Evolutionary conservation across 2,888 invertebrate genomes (phyloP), one percentile per base, ranked within the genome.

Genomic region (Diarsia dahlii): DNA sequence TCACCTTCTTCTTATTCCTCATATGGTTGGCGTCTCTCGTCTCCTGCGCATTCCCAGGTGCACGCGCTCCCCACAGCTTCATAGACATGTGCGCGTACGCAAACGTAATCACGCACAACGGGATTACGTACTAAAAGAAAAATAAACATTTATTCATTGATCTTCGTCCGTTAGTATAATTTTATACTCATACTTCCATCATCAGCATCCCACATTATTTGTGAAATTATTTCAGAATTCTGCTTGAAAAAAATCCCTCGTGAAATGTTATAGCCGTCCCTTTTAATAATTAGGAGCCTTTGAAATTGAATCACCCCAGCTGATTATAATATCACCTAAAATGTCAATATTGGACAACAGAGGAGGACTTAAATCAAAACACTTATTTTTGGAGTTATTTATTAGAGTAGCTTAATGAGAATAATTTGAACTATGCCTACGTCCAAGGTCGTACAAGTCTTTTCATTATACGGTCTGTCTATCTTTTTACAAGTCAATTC

Each of bases 1-100:
- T 89, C 93, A 98, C 98, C 97, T 98, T 98, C 90, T 98, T 98
- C 92, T 98, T 98, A 91, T 99, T 99, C 88, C 97, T 97, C 94
- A 98, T 97, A 76, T 98, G 97, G 74, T 97, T 97, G n/a, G 98
- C 98, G 89, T 98, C 98, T 45, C 98, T 96, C 20, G 97, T 97
- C 92, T 98, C 98, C 89, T 98, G 97, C 0, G 98, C 98, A 90
- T 98, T 98, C 9, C 98, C 98, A 0, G 98, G 98, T 1, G 98
- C 98, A 66, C 97, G 97, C 6, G 98, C 97, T 5, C 98, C 98
- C 98, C 98, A 98, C 50, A 99, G 95, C 86, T 97, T 97, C 89
- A 98, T 97, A 0, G 98, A 98, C 97, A 99, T 98, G 90, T 98
- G 97, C 64, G 97, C 97, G 93, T 99, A 99, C 20, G 98, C 98